Percentiles rank a stretch among this genome's conserved stretches.
Evolutionary conservation across 2,888 invertebrate species (phyloP).

Genomic region (Lycia hirtaria): DNA sequence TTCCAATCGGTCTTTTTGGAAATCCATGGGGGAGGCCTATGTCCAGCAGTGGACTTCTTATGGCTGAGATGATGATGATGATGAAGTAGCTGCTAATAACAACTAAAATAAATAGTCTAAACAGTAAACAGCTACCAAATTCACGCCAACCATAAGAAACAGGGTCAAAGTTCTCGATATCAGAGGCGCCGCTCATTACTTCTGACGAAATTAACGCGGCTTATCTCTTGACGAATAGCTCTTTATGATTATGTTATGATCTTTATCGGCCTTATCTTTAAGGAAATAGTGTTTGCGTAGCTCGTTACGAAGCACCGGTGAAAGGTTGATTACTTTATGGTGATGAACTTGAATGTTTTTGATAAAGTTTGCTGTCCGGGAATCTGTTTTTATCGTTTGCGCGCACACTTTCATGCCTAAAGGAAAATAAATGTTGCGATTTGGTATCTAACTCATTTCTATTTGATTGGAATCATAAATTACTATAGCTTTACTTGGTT

Average conservation of each 20-base stretch:
- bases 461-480: neutral
- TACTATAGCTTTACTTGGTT: neutral
- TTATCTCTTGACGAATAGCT: conserved; percentile 62
- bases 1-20: no score
- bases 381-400: no score
- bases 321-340: conserved; percentile 32
- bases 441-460: neutral
- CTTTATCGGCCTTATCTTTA: conserved; percentile 71
- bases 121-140: conserved; percentile 19
- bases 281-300: conserved; percentile 69
- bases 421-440: neutral
- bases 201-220: conserved; percentile 70
- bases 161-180: conserved; percentile 55
- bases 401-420: no score
- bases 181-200: conserved; percentile 64
- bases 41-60: no score
- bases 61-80: neutral
- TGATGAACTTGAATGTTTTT: conserved; percentile 20
- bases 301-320: conserved; percentile 21
- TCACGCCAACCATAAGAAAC: conserved; percentile 21
- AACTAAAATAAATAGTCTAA: conserved; percentile 9
- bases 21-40: no score
- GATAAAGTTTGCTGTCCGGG: conserved; percentile 3
- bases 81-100: conserved; percentile 1
- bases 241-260: conserved; percentile 51